phyloP scores from a whole-genome alignment of 2,797 vertebrate genomes.

The Rhinatrema bivittatum region DNA sequence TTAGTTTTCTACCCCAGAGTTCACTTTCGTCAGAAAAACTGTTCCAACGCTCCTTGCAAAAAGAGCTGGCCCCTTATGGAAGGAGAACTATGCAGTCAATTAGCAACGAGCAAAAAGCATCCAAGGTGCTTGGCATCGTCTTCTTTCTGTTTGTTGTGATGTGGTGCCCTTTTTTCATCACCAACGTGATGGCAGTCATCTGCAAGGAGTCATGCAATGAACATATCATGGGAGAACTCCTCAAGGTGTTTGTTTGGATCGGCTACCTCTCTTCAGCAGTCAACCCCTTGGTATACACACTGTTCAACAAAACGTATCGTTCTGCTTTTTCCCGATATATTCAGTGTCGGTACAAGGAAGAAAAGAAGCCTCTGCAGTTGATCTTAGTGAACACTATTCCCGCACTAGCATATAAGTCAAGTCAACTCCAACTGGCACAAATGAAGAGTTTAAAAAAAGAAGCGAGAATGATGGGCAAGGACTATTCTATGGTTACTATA shows the following conservation, averaged over 20 bases:
- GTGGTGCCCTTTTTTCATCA: constrained; percentile 97
- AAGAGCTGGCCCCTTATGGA: constrained; percentile 54
- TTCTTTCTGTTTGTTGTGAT: constrained; percentile 95
- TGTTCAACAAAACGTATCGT: constrained; percentile 91
- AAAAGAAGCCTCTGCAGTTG: constrained; percentile 81
- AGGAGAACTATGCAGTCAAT: constrained; percentile 88
- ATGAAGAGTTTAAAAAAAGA: constrained; percentile 57
- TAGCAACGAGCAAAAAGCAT: constrained; percentile 93
- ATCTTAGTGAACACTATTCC: constrained; percentile 92
- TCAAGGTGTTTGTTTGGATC: constrained; percentile 94
- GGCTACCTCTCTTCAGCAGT: constrained; percentile 92
- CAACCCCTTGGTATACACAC: constrained; percentile 87
- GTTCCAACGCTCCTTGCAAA: constrained; percentile 74
- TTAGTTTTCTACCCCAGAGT: constrained; percentile 79
- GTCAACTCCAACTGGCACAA: constrained; percentile 63
- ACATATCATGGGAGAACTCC: constrained; percentile 63
- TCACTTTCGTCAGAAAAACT: constrained; percentile 85
- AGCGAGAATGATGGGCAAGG: constrained; percentile 36
- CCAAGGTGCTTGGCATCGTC: constrained; percentile 92
- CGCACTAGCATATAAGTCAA: constrained; percentile 74
- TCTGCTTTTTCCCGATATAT: constrained; percentile 85
- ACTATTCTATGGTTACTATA: constrained; percentile 45
- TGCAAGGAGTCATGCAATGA: constrained; percentile 73
- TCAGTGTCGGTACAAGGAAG: constrained; percentile 77
- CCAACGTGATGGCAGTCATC: constrained; percentile 83